A percentile compares a stretch with the other conserved stretches of the same genome.
phyloP scores from a whole-genome alignment of 1,140 invertebrate species.

The Drosophila oshimai region DNA sequence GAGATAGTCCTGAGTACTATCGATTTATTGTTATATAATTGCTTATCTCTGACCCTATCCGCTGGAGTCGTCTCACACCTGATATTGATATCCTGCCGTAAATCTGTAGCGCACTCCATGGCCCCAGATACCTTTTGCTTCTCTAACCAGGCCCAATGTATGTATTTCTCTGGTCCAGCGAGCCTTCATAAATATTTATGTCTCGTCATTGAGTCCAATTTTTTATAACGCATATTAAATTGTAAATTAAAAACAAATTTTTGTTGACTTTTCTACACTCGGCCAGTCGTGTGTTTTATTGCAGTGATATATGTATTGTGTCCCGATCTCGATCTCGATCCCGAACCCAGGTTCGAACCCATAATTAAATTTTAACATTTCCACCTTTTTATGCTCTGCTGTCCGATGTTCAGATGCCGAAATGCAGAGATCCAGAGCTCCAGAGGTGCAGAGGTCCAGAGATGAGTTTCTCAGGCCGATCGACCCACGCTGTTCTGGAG shows the following conservation, averaged over 20 bases:
- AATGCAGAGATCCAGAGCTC: background rate
- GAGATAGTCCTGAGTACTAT: background rate
- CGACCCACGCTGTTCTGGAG: slow-evolving; percentile 54
- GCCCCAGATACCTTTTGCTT: background rate
- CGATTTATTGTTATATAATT: slow-evolving; percentile 17
- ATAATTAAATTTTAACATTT: slow-evolving; percentile 81
- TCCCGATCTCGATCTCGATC: background rate
- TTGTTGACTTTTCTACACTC: slow-evolving; percentile 79
- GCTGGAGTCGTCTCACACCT: background rate
- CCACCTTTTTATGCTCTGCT: slow-evolving; percentile 66
- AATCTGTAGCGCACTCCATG: slow-evolving; percentile 47
- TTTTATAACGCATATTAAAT: slow-evolving; percentile 81
- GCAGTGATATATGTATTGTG: slow-evolving; percentile 50
- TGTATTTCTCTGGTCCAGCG: slow-evolving; percentile 36
- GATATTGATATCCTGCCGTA: slow-evolving; percentile 8
- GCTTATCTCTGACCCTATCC: background rate
- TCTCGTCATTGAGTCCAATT: slow-evolving; percentile 76
- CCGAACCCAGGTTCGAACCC: slow-evolving; percentile 49
- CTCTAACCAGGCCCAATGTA: background rate
- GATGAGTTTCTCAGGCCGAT: slow-evolving; percentile 35
- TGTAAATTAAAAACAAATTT: slow-evolving; percentile 81
- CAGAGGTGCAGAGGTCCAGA: slow-evolving; percentile 1
- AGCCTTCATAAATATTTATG: slow-evolving; percentile 78
- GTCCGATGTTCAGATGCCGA: background rate
- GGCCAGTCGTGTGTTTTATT: slow-evolving; percentile 52